Percentiles rank a stretch among this genome's conserved stretches.
phyloP scores from a whole-genome alignment of 2,888 invertebrate species.

The Sinelater perroti region DNA sequence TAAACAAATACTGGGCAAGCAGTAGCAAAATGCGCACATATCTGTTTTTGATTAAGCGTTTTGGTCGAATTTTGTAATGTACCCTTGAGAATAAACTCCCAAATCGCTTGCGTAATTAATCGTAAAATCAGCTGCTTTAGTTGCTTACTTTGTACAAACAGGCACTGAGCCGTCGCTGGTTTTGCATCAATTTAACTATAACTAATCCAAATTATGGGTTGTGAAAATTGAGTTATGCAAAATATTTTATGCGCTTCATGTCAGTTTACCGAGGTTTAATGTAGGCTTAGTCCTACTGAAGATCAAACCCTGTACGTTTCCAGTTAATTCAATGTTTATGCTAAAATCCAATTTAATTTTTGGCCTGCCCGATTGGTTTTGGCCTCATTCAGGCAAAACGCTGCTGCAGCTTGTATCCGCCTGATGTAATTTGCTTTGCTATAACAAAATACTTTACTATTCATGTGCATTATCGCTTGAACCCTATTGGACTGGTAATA shows the following conservation, averaged over 20 bases:
- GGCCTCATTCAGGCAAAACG: not conserved
- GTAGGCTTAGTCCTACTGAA: constrained; percentile 7
- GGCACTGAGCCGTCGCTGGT: constrained; percentile 17
- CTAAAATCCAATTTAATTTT: constrained; percentile 7
- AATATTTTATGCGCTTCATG: constrained; percentile 28
- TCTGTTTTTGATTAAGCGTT: too few relatives aligned
- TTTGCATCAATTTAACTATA: constrained; percentile 27
- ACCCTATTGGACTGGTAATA: too few relatives aligned
- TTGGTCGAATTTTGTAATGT: constrained; percentile 28
- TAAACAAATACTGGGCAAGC: too few relatives aligned
- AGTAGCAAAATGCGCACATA: too few relatives aligned
- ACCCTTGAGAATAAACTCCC: constrained; percentile 29
- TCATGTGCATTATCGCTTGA: too few relatives aligned
- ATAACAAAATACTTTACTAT: too few relatives aligned
- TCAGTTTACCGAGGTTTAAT: constrained; percentile 19
- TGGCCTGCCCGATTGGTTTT: not conserved
- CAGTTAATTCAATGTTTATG: constrained; percentile 16
- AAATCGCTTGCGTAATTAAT: constrained; percentile 31
- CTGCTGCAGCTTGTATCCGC: too few relatives aligned
- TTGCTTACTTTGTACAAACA: constrained; percentile 26
- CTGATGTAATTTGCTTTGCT: too few relatives aligned
- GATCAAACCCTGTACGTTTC: constrained; percentile 17
- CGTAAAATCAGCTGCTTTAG: constrained; percentile 31
- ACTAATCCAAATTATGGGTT: constrained; percentile 25
- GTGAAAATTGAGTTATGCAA: constrained; percentile 29